Evolutionary conservation across 2,113 vertebrate species (phyloP).

Genomic region (Coryphaenoides rupestris): DNA sequence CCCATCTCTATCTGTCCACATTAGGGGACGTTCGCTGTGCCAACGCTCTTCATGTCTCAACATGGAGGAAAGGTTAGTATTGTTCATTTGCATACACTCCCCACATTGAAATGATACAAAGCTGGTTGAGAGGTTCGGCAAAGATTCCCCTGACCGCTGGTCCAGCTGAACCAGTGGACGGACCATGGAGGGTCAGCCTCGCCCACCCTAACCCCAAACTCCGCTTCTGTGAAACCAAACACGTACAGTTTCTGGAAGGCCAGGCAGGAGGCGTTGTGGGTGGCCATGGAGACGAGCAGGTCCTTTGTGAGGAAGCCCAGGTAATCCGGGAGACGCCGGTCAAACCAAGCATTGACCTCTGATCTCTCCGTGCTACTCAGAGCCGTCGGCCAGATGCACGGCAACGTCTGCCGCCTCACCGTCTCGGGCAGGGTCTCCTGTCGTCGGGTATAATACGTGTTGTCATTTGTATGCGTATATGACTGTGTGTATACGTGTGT

Average conservation of each 20-base stretch:
- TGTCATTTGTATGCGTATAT: neutral
- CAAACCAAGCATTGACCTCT: slow-evolving; percentile 66
- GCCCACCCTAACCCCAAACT: no score
- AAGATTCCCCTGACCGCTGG: no score
- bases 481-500: neutral
- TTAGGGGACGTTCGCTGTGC: no score
- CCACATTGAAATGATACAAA: no score
- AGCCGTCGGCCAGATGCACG: slow-evolving; percentile 65
- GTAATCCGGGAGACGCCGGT: slow-evolving; percentile 49
- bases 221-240: no score
- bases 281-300: slow-evolving; percentile 50
- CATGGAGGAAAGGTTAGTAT: no score
- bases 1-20: no score
- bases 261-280: slow-evolving; percentile 53
- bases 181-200: no score
- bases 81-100: no score
- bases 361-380: slow-evolving; percentile 40
- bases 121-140: no score
- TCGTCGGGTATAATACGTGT: neutral
- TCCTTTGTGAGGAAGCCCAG: slow-evolving; percentile 59
- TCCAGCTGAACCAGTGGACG: no score
- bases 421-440: slow-evolving; percentile 54
- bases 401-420: slow-evolving; percentile 48
- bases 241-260: slow-evolving; percentile 70
- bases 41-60: no score